Percentiles rank a stretch among this genome's conserved stretches.
Conservation (phyloP, 2,113 vertebrate species). For the Martes martes region DNA sequence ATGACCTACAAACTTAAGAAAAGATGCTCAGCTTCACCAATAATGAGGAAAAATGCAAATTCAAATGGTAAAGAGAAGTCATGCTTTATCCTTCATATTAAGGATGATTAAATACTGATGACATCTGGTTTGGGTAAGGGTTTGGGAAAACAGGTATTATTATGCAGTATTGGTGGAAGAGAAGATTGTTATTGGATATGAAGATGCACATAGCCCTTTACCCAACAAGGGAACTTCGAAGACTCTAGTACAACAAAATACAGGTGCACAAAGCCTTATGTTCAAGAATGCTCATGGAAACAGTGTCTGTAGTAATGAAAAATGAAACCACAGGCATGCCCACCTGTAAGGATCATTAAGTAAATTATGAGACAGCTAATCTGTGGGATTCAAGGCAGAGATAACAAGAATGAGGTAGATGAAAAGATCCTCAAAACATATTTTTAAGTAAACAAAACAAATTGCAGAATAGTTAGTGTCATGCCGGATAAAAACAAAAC, state of each 20-base stretch:
- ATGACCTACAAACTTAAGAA: not conserved
- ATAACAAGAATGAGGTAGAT: not conserved
- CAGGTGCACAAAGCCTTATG: not conserved
- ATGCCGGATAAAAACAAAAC: not conserved
- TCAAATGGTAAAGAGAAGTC: not conserved
- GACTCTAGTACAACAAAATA: not conserved
- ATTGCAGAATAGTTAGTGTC: not conserved
- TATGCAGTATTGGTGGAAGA: not conserved
- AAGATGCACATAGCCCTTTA: not conserved
- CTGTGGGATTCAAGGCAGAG: not conserved
- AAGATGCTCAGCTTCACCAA: not conserved
- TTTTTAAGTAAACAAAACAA: constrained; percentile 30
- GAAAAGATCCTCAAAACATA: not conserved
- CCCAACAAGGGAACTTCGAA: not conserved
- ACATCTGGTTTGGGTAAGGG: not conserved
- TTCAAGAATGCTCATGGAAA: not conserved
- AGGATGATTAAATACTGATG: not conserved
- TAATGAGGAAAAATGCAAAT: not conserved
- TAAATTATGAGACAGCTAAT: not conserved
- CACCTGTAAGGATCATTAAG: not conserved
- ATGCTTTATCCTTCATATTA: not conserved
- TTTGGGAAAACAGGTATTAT: not conserved
- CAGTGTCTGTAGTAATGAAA: not conserved
- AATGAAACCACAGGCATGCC: not conserved
- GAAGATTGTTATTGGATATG: not conserved